Evolutionary conservation across 2,888 invertebrate species (phyloP).

Genomic region (Phyllotreta striolata): DNA sequence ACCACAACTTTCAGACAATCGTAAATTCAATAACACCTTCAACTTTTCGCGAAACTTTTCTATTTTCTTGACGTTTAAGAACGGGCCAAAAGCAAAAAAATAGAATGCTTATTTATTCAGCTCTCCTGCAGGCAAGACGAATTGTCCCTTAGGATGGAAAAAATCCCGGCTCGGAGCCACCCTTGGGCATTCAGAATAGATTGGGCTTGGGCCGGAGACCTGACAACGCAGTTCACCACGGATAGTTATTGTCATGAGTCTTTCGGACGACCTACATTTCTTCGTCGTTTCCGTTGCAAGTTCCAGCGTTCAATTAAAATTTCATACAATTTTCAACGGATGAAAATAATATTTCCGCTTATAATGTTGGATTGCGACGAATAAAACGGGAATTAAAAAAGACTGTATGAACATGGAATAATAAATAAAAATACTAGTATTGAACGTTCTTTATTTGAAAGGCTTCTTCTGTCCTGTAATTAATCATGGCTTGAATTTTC

Average conservation of each 20-base stretch:
- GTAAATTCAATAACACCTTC: conserved; percentile 36
- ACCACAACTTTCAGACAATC: conserved; percentile 22
- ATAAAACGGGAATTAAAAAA: not conserved
- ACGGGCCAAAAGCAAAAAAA: conserved; percentile 46
- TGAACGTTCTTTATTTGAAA: too few species aligned
- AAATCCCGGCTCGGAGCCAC: conserved; percentile 51
- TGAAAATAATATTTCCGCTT: not conserved
- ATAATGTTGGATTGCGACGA: not conserved
- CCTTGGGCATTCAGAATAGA: conserved; percentile 54
- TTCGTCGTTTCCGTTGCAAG: conserved; percentile 11
- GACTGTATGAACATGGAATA: conserved; percentile 1
- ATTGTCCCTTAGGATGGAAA: conserved; percentile 53
- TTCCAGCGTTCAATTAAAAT: too few species aligned
- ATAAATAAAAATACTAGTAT: too few species aligned
- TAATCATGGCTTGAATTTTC: too few species aligned
- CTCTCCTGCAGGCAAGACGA: conserved; percentile 51
- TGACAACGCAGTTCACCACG: conserved; percentile 33
- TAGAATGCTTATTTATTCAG: conserved; percentile 55
- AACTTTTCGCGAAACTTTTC: conserved; percentile 33
- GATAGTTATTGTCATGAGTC: conserved; percentile 39
- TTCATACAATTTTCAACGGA: too few species aligned
- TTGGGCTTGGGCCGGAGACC: conserved; percentile 50
- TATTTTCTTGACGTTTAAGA: conserved; percentile 39
- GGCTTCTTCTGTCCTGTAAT: too few species aligned
- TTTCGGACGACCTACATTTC: conserved; percentile 33